Conservation (phyloP, 2,113 vertebrate genomes). For the Prietella phreatophila region DNA sequence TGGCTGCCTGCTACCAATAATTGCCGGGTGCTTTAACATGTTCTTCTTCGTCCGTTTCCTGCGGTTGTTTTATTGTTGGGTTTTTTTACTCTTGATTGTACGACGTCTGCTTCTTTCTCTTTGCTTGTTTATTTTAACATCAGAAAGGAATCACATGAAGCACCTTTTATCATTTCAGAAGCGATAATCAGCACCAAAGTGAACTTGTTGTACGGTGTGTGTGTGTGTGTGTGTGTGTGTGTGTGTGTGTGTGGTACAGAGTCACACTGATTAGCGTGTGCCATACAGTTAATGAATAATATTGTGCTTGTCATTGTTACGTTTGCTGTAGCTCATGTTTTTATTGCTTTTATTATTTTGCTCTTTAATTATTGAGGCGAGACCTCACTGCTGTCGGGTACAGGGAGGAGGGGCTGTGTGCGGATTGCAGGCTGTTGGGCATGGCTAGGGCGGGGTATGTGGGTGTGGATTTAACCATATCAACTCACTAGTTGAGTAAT, state of each 20-base stretch:
- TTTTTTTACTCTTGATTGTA: neutral
- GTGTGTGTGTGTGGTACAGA: neutral
- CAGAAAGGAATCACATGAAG: slow-evolving; percentile 1
- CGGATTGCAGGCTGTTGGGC: neutral
- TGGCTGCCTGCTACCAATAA: neutral
- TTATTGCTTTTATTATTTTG: neutral
- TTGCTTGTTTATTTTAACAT: too few relatives aligned
- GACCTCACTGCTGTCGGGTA: neutral
- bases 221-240: neutral
- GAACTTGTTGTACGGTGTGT: slow-evolving; percentile 2
- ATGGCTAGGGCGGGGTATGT: neutral
- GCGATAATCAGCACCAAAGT: slow-evolving; percentile 29
- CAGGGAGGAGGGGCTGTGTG: neutral
- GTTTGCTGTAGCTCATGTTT: neutral
- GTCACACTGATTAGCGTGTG: slow-evolving; percentile 20
- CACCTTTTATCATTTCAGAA: slow-evolving; percentile 4
- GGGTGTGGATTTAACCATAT: neutral
- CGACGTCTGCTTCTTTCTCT: neutral
- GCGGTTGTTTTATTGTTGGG: neutral
- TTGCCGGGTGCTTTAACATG: neutral
- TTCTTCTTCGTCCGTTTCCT: neutral
- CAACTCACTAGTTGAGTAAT: neutral
- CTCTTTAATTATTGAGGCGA: too few relatives aligned
- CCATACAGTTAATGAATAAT: neutral
- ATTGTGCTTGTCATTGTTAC: neutral